Evolutionary conservation across 1,140 invertebrate genomes (phyloP), one percentile per base, ranked within the genome.

Genomic region (Drosophila sulfurigaster): DNA sequence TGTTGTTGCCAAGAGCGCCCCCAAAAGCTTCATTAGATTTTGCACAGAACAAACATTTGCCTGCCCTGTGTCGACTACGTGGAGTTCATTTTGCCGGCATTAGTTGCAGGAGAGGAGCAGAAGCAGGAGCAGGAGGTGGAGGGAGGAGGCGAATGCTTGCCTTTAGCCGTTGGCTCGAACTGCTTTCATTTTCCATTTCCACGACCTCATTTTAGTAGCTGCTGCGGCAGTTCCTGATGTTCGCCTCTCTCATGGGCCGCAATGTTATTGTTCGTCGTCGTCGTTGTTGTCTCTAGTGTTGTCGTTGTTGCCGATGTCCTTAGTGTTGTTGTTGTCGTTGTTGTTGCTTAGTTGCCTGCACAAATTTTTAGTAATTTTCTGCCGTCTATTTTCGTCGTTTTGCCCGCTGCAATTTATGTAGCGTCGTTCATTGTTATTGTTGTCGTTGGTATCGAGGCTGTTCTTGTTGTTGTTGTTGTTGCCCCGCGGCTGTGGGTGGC

Each of bases 131-230:
- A 15, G 20, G 30, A 3, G 11, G 25, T 3, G 5, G 13, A 8
- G 5, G 6, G 8, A 38, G 3, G 20, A 8, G 25, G 51, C 10
- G n/a, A 41, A 11, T n/a, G 51, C 20, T 43, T 32, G 43, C 57
- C 57, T 75, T 74, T 82, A 38, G 35, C 20, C 35, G 11, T n/a
- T 41, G 45, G n/a, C 73, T 86, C 75, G 74, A 81, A 87, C 58
- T 87, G 91, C 83, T 92, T 92, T 92, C 91, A 82, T 92, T 92
- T 92, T 92, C 91, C 83, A 82, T 92, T 92, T 91, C 81, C 85
- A 85, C 87, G 91, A 91, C 91, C 91, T 90, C 90, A 75, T 86
- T 91, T 91, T 54, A 67, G 45, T 0, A 0, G 20, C 20, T 25
- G 20, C 38, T 57, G 46, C 62, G 41, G 62, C 60, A 45, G 16